Base-by-base conservation (phyloP, 2,797 vertebrate species). In the Molossus alvarezi region DNA sequence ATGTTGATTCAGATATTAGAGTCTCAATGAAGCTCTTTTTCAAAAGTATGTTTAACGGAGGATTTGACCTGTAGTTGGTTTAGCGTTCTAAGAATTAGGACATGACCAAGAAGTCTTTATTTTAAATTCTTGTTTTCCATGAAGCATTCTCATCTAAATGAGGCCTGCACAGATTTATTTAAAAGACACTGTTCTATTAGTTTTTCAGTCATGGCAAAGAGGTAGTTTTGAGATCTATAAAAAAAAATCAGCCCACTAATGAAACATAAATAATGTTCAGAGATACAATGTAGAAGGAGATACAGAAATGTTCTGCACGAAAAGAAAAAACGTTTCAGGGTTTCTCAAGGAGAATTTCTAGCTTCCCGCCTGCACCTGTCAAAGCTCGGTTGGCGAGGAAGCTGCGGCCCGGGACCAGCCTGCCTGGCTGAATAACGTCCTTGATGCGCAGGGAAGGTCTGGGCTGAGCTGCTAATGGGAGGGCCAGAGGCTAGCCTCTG, bases 401-500 rank as follows among this genome's bases (percentile, higher is more conserved):
- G 9, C 33, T 14, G 13, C 71, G 5, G 53, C 14, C 5, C n/a
- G 82, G 25, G 64, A 12, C 82, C 57, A 25, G 65, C 33, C 45
- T 14, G 84, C 57, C 73, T 82, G 7, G 7, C 57, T 53, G 80
- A 91, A 71, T 80, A 69, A 67, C 4, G 53, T 93, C 91, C 94
- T 94, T 88, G 94, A 90, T 85, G 77, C n/a, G 92, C 3, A 89
- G 69, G 41, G 84, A 82, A 48, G 25, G 51, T 91, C 80, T 13
- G 82, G 75, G 83, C 60, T 69, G 84, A 82, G 62, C 69, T 72
- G 81, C 94, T 95, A 84, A 95, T 57, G 67, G 2, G 3, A 58
- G 84, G 87, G 91, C 95, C 97, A 79, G 89, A 5, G 85, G 97
- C 95, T 83, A 91, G 91, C 86, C 84, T 87, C 57, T 25, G 48